Evolutionary conservation across 2,888 invertebrate genomes (phyloP).

Genomic region (Priocnemis perturbator): DNA sequence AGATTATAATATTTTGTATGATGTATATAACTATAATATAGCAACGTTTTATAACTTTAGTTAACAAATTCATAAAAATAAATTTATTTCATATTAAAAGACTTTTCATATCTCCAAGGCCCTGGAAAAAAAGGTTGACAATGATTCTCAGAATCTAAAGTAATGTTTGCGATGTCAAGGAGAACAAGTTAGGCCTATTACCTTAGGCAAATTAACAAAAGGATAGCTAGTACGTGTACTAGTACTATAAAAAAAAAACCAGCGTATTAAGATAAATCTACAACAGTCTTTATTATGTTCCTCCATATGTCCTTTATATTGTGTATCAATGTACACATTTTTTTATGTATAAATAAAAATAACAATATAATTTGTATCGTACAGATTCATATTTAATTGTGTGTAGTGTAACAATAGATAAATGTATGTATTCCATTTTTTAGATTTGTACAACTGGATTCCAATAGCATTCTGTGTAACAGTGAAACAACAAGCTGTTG

Average conservation of each 20-base stretch:
- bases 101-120: no score
- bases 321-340: constrained; percentile 62
- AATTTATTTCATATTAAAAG: constrained; percentile 20
- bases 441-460: constrained; percentile 70
- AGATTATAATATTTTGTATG: constrained; percentile 38
- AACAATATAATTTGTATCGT: constrained; percentile 69
- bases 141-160: no score
- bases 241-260: constrained; percentile 8
- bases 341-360: constrained; percentile 70
- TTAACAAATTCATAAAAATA: constrained; percentile 42
- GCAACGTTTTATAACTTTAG: constrained; percentile 34
- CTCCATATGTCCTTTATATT: constrained; percentile 63
- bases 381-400: constrained; percentile 68
- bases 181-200: no score
- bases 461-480: constrained; percentile 58
- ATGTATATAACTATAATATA: constrained; percentile 35
- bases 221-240: neutral
- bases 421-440: constrained; percentile 57
- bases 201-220: neutral
- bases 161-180: no score
- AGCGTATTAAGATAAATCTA: constrained; percentile 59
- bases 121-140: no score
- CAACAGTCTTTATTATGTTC: constrained; percentile 74
- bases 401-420: constrained; percentile 69
- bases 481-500: constrained; percentile 55